These are phyloP conservation scores for Acanthopleura granulata DNA, from an alignment of 2,888 invertebrate genomes.

Conservation along the genomic window DNA sequence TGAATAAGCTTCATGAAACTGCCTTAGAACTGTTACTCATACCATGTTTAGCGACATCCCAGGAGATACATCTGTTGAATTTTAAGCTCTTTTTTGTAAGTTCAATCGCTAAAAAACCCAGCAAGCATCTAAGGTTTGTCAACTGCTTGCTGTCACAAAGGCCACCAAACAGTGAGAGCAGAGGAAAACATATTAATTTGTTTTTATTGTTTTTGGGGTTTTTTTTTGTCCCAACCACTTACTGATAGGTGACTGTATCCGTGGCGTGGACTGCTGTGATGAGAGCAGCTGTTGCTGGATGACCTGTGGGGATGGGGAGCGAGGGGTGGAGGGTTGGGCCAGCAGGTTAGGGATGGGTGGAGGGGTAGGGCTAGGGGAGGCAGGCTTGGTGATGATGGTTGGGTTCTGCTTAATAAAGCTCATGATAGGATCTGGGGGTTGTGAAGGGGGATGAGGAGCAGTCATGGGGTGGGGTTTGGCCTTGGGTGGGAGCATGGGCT, in stretches of 20 bases:
- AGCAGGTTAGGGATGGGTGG: constrained; percentile 30
- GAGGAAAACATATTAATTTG: too few relatives aligned
- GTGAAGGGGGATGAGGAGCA: constrained; percentile 6
- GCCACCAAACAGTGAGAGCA: too few relatives aligned
- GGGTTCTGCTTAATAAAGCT: constrained; percentile 65
- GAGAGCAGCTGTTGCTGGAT: constrained; percentile 39
- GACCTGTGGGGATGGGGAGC: constrained; percentile 18
- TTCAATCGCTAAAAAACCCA: too few relatives aligned
- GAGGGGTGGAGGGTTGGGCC: constrained; percentile 18
- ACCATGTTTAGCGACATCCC: too few relatives aligned
- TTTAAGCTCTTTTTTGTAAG: too few relatives aligned
- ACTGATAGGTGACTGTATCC: constrained; percentile 67
- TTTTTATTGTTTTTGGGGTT: too few relatives aligned
- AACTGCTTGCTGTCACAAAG: too few relatives aligned
- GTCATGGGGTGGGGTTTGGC: constrained; percentile 20
- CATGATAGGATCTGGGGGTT: constrained; percentile 49
- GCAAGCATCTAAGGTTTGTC: too few relatives aligned
- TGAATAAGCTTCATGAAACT: too few relatives aligned
- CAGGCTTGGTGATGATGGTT: constrained; percentile 62
- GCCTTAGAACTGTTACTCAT: too few relatives aligned
- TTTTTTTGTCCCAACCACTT: constrained; percentile 35
- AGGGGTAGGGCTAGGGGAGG: constrained; percentile 55
- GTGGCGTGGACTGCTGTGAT: constrained; percentile 48
- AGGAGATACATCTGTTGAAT: too few relatives aligned
- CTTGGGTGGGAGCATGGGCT: constrained; percentile 44